phyloP scores from a whole-genome alignment of 1,140 invertebrate species.

The Leptopilina clavipes region DNA sequence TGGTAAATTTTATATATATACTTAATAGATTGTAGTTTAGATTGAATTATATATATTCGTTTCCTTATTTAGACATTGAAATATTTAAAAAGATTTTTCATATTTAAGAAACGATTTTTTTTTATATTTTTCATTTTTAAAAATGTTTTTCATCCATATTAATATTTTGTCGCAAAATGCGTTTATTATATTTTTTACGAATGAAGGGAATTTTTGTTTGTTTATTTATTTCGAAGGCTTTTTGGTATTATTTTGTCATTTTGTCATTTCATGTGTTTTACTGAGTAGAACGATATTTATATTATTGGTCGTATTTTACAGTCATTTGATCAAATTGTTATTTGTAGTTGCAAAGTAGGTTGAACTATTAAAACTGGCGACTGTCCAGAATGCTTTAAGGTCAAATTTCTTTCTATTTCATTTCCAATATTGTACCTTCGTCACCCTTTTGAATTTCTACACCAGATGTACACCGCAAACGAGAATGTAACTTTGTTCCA shows the following conservation, averaged over 20 bases:
- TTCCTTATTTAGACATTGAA: background rate
- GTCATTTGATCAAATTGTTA: background rate
- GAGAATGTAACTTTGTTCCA: background rate
- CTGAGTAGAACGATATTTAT: background rate
- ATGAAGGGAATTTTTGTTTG: background rate
- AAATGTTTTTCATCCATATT: too few species aligned
- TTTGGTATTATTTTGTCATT: background rate
- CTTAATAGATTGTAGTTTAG: too few species aligned
- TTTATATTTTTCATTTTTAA: too few species aligned
- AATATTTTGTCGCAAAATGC: too few species aligned
- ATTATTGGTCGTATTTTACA: background rate
- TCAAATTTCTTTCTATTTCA: background rate
- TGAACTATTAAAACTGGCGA: background rate
- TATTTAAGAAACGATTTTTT: background rate
- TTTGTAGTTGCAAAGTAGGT: background rate
- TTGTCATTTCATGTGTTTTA: background rate
- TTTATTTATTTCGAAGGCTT: background rate
- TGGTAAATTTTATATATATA: background rate
- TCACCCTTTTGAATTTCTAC: background rate
- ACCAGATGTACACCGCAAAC: constrained; percentile 5
- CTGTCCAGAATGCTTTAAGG: constrained; percentile 13
- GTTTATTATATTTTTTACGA: too few species aligned
- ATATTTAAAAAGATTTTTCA: background rate
- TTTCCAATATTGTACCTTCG: constrained; percentile 1
- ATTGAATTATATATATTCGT: background rate